These are phyloP conservation scores for Enteromius fasciolatus DNA, from an alignment of 2,797 vertebrate species.

Conservation along the genomic window DNA sequence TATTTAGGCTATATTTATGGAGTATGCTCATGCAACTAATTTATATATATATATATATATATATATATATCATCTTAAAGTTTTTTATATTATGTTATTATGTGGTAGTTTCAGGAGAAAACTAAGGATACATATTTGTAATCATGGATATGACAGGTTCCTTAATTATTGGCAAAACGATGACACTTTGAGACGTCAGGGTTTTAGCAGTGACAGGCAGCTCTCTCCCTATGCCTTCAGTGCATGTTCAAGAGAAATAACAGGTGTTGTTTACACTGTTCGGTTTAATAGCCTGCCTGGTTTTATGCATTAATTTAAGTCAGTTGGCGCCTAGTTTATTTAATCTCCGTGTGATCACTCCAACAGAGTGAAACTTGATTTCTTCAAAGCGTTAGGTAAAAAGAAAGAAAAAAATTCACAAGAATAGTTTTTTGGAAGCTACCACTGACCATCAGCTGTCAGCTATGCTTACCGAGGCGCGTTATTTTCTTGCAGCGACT, in stretches of 20 bases:
- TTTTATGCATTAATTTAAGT: conserved; percentile 12
- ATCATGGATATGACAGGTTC: neutral
- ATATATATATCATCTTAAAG: too few relatives aligned
- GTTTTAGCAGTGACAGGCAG: neutral
- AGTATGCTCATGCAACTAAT: neutral
- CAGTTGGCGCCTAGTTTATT: neutral
- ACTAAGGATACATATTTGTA: neutral
- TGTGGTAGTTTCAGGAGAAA: neutral
- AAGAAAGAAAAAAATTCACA: neutral
- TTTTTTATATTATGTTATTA: neutral
- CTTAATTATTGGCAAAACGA: too few relatives aligned
- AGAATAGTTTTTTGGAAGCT: neutral
- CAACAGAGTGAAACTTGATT: neutral
- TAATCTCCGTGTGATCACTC: neutral
- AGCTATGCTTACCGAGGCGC: neutral
- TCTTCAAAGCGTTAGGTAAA: neutral
- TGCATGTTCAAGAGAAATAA: conserved; percentile 12
- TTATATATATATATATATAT: too few relatives aligned
- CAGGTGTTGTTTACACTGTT: conserved; percentile 33
- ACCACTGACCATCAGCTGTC: neutral
- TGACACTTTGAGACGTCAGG: neutral
- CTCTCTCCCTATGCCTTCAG: neutral
- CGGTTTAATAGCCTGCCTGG: neutral
- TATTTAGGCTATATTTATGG: neutral
- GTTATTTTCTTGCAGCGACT: neutral